Evolutionary conservation across 2,888 invertebrate genomes (phyloP).

Genomic region (Hemicrepidius hirtus): DNA sequence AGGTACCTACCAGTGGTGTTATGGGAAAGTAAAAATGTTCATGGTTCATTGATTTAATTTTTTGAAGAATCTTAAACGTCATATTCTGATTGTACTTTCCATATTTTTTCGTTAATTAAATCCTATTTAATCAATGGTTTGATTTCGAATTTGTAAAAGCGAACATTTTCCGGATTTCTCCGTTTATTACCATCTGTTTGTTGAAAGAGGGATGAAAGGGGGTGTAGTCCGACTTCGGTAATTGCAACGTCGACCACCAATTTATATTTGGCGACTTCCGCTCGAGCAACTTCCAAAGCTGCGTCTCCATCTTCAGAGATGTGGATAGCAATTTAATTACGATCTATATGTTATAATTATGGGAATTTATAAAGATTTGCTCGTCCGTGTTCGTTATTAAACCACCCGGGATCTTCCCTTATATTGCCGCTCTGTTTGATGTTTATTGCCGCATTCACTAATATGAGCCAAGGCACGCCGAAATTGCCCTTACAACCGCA

Average conservation of each 20-base stretch:
- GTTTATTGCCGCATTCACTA: constrained; percentile 55
- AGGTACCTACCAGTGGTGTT: no score
- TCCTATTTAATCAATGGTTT: constrained; percentile 27
- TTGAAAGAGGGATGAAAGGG: not conserved
- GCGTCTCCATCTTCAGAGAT: constrained; percentile 64
- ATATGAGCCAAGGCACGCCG: constrained; percentile 46
- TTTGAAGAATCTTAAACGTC: no score
- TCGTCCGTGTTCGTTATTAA: constrained; percentile 67
- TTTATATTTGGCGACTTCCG: constrained; percentile 64
- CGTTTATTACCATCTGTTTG: constrained; percentile 15
- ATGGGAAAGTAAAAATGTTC: no score
- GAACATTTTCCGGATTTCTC: not conserved
- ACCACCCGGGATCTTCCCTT: constrained; percentile 61
- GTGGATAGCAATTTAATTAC: constrained; percentile 71
- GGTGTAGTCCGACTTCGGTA: constrained; percentile 18
- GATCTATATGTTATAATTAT: constrained; percentile 71
- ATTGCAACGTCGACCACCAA: constrained; percentile 33
- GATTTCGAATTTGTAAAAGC: constrained; percentile 3
- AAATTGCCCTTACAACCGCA: constrained; percentile 45
- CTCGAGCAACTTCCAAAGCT: constrained; percentile 63
- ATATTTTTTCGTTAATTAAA: no score
- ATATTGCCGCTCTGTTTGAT: constrained; percentile 57
- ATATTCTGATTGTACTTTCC: no score
- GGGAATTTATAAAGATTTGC: constrained; percentile 71
- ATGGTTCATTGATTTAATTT: no score